These are phyloP conservation scores for Gracilinanus agilis DNA, from an alignment of 2,113 vertebrate genomes.

Conservation along the genomic window DNA sequence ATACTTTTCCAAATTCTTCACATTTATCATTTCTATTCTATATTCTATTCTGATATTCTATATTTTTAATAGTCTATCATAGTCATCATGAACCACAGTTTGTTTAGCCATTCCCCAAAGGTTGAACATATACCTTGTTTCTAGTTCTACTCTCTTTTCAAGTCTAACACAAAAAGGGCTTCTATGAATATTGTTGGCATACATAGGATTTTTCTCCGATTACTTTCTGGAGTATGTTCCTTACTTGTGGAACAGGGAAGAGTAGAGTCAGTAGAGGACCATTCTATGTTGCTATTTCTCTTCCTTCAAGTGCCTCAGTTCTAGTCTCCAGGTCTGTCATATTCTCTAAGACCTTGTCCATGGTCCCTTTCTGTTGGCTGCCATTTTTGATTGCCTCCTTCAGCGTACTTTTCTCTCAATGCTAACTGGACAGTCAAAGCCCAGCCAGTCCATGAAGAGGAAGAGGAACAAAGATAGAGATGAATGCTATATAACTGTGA, in stretches of 20 bases:
- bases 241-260: neutral
- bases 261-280: neutral
- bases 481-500: neutral
- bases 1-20: neutral
- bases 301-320: neutral
- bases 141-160: neutral
- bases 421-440: neutral
- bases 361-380: neutral
- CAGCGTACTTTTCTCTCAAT: neutral
- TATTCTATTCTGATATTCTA: no score
- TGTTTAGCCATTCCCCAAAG: neutral
- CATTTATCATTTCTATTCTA: neutral
- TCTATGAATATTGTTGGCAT: neutral
- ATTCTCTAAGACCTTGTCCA: neutral
- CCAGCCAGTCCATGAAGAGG: neutral
- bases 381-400: neutral
- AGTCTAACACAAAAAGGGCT: neutral
- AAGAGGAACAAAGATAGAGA: neutral
- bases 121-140: neutral
- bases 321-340: neutral
- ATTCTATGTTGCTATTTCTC: neutral
- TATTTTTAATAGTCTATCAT: neutral
- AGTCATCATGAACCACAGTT: neutral
- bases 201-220: neutral
- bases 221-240: neutral